Conservation (phyloP, 1,140 invertebrate species). For the Drosophila littoralis region DNA sequence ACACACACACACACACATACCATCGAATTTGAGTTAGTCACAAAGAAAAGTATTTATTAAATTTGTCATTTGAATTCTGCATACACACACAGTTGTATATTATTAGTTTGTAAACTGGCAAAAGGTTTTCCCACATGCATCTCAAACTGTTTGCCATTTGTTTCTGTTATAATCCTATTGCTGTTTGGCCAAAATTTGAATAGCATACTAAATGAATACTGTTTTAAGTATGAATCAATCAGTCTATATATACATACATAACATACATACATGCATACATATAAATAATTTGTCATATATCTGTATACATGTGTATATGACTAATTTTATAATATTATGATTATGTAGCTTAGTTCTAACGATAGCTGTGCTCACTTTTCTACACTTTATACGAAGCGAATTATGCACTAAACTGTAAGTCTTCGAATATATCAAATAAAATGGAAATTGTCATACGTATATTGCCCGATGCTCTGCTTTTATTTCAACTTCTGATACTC, state of each 20-base stretch:
- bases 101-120: conserved; percentile 40
- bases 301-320: conserved; percentile 23
- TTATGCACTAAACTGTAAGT: conserved; percentile 47
- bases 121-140: conserved; percentile 18
- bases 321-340: conserved; percentile 58
- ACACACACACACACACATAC: conserved; percentile 42
- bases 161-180: conserved; percentile 65
- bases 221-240: conserved; percentile 71
- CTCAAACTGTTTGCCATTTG: conserved; percentile 61
- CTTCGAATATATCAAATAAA: conserved; percentile 61
- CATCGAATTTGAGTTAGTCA: conserved; percentile 63
- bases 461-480: background rate
- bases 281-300: conserved; percentile 35
- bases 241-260: conserved; percentile 45
- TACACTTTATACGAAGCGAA: conserved; percentile 60
- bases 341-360: conserved; percentile 77
- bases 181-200: conserved; percentile 62
- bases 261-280: conserved; percentile 25
- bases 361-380: conserved; percentile 36
- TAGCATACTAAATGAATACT: conserved; percentile 64
- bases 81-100: conserved; percentile 13
- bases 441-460: conserved; percentile 39
- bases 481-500: background rate
- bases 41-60: conserved; percentile 55
- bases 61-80: conserved; percentile 41